phyloP scores from a whole-genome alignment of 1,140 invertebrate species.

The Cherax quadricarinatus region DNA sequence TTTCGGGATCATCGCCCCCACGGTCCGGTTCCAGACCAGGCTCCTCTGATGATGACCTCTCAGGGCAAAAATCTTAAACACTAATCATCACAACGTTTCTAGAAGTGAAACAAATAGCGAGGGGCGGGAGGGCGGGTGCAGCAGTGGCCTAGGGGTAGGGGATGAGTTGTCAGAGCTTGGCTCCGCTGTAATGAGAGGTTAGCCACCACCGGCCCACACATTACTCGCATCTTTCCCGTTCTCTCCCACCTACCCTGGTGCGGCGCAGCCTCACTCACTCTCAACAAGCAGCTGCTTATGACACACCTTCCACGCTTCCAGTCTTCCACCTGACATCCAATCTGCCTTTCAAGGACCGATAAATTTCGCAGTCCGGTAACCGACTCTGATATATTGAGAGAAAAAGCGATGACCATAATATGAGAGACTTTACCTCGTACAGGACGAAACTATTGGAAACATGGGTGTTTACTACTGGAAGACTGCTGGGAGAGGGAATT shows the following conservation, averaged over 20 bases:
- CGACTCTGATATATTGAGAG: neutral
- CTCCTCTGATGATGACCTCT: too few relatives aligned
- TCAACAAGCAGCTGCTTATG: neutral
- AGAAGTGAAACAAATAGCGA: too few relatives aligned
- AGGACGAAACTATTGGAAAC: neutral
- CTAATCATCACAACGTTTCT: too few relatives aligned
- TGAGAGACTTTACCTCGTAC: neutral
- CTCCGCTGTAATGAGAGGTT: slow-evolving; percentile 22
- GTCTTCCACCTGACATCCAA: neutral
- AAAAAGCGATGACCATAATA: neutral
- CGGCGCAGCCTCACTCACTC: neutral
- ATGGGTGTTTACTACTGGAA: neutral
- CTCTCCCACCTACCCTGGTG: too few relatives aligned
- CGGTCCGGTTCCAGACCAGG: too few relatives aligned
- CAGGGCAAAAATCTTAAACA: too few relatives aligned
- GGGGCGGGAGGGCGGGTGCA: too few relatives aligned
- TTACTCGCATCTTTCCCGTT: neutral
- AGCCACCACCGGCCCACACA: neutral
- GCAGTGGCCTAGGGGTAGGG: slow-evolving; percentile 27
- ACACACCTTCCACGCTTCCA: too few relatives aligned
- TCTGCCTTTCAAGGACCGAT: neutral
- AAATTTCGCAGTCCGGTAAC: neutral
- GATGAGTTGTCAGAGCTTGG: slow-evolving; percentile 51
- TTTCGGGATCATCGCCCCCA: too few relatives aligned
- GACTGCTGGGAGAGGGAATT: slow-evolving; percentile 12